Conservation (phyloP, 2,888 invertebrate species). For the Dexiosoma caninum region DNA sequence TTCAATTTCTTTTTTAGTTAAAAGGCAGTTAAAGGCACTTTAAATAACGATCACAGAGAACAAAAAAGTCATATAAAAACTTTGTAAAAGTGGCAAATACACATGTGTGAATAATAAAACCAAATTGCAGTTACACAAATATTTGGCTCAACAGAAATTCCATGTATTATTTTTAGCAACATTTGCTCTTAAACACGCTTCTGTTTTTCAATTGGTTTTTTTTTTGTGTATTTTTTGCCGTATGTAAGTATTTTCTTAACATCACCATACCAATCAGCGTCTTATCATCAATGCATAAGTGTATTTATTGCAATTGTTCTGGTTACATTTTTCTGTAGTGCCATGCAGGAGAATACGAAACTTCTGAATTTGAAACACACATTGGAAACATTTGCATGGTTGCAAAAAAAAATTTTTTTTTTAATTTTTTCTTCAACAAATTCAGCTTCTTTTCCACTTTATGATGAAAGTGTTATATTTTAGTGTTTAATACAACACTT, state of each 20-base stretch:
- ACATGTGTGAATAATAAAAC: no score
- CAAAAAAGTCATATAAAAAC: neutral
- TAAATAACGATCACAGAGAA: neutral
- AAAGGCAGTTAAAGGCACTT: constrained; percentile 16
- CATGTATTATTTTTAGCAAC: neutral
- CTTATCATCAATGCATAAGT: constrained; percentile 17
- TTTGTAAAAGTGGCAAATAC: neutral
- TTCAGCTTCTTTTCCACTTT: constrained; percentile 2
- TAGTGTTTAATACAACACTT: neutral
- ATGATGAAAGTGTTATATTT: neutral
- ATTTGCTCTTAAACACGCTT: constrained; percentile 37
- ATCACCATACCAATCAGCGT: constrained; percentile 24
- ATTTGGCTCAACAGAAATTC: neutral
- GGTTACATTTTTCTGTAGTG: neutral
- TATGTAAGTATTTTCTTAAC: neutral
- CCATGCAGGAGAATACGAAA: neutral
- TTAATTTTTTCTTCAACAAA: neutral
- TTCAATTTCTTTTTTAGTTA: constrained; percentile 5
- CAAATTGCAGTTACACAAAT: neutral
- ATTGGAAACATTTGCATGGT: neutral
- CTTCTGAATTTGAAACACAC: neutral
- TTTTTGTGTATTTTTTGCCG: neutral
- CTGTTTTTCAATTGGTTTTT: no score
- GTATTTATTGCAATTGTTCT: constrained; percentile 31
- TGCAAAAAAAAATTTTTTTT: no score